Evolutionary conservation across 2,797 vertebrate genomes (phyloP).

Genomic region (Tympanoctomys barrerae): DNA sequence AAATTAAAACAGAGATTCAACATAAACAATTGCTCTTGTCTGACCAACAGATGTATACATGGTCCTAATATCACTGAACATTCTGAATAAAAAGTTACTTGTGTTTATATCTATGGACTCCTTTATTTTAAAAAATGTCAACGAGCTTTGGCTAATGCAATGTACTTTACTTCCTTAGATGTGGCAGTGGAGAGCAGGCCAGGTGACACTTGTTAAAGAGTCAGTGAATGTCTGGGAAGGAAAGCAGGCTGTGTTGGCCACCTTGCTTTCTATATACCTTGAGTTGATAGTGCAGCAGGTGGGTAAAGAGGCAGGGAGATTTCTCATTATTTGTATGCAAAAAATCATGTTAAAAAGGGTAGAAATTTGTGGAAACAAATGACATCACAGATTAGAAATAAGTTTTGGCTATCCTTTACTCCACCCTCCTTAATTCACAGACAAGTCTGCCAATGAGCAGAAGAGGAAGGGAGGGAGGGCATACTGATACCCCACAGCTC

Average conservation of each 20-base stretch:
- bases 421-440: not conserved
- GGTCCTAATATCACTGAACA: not conserved
- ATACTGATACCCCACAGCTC: not conserved
- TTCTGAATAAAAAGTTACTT: constrained; percentile 35
- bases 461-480: not conserved
- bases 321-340: constrained; percentile 43
- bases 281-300: constrained; percentile 21
- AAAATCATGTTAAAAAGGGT: constrained; percentile 27
- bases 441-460: not conserved
- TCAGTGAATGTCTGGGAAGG: constrained; percentile 43
- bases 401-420: not conserved
- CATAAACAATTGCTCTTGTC: not conserved
- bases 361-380: constrained; percentile 20
- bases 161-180: constrained; percentile 36
- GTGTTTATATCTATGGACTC: constrained; percentile 55
- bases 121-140: constrained; percentile 40
- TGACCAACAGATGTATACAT: not conserved
- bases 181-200: not conserved
- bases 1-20: constrained; percentile 10
- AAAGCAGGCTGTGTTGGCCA: not conserved
- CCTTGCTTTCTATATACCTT: constrained; percentile 25
- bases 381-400: not conserved
- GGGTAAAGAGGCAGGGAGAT: constrained; percentile 4
- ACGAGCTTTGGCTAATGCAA: not conserved
- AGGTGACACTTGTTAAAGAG: constrained; percentile 7